Conservation (phyloP, 2,797 vertebrate genomes). For the Oreochromis grahami region DNA sequence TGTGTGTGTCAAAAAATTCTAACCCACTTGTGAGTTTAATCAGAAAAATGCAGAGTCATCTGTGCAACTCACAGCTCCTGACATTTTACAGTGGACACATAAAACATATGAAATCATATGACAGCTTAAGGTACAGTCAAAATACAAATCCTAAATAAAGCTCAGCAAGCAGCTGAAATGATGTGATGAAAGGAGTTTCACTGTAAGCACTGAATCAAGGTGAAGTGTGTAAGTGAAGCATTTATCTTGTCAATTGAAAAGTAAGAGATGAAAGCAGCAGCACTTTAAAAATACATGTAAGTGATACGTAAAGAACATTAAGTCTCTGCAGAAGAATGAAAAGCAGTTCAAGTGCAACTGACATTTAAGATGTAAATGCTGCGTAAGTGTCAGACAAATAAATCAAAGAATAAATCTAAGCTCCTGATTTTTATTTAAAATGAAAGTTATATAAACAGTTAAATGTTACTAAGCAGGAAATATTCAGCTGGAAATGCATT, state of each 20-base stretch:
- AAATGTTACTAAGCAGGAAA: background rate
- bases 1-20: background rate
- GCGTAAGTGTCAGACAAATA: background rate
- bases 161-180: background rate
- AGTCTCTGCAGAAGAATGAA: background rate
- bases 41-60: background rate
- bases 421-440: background rate
- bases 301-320: background rate
- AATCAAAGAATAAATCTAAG: background rate
- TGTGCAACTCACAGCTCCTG: background rate
- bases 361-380: background rate
- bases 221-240: background rate
- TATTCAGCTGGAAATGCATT: background rate
- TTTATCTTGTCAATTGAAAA: background rate
- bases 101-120: background rate
- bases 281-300: background rate
- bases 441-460: background rate
- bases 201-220: background rate
- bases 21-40: background rate
- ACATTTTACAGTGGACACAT: background rate
- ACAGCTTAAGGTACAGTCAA: background rate
- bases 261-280: background rate
- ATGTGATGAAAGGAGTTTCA: background rate
- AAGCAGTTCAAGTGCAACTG: background rate
- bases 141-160: background rate